phyloP scores from a whole-genome alignment of 2,888 invertebrate species.

The Pharmacophagus antenor region DNA sequence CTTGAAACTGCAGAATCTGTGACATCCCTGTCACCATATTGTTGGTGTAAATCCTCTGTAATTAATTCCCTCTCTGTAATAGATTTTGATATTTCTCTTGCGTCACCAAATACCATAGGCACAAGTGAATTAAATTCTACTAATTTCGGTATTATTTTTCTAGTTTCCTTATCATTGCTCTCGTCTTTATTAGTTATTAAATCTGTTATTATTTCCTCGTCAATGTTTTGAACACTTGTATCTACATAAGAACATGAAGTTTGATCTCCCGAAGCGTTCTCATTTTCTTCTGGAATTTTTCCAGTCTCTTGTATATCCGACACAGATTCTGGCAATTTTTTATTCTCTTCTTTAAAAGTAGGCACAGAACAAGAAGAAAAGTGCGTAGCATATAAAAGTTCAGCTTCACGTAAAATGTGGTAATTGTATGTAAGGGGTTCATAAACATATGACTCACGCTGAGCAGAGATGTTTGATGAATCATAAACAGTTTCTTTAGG shows the following conservation, averaged over 20 bases:
- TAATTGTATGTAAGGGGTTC: slow-evolving; percentile 20
- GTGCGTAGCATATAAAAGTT: slow-evolving; percentile 37
- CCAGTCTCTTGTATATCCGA: neutral
- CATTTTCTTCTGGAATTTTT: neutral
- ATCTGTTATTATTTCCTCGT: neutral
- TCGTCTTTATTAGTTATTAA: slow-evolving; percentile 29
- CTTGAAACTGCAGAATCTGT: slow-evolving; percentile 1
- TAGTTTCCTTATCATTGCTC: slow-evolving; percentile 44
- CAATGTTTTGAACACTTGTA: neutral
- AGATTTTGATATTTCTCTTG: slow-evolving; percentile 35
- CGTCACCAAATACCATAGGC: slow-evolving; percentile 55
- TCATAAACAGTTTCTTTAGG: neutral
- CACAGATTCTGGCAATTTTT: slow-evolving; percentile 8
- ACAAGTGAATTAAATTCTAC: slow-evolving; percentile 42
- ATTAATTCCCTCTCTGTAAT: slow-evolving; percentile 30
- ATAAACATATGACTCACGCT: slow-evolving; percentile 1
- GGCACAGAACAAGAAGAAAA: neutral
- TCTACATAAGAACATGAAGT: neutral
- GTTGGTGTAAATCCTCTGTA: slow-evolving; percentile 13
- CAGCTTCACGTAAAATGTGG: slow-evolving; percentile 30
- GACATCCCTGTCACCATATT: slow-evolving; percentile 31
- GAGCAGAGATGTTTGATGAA: neutral
- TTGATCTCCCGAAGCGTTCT: neutral
- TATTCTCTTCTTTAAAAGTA: neutral
- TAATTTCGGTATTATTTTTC: neutral